Percentiles rank a stretch among this genome's conserved stretches.
These are phyloP conservation scores for Struthio camelus DNA, from an alignment of 2,113 vertebrate species.

Conservation along the genomic window DNA sequence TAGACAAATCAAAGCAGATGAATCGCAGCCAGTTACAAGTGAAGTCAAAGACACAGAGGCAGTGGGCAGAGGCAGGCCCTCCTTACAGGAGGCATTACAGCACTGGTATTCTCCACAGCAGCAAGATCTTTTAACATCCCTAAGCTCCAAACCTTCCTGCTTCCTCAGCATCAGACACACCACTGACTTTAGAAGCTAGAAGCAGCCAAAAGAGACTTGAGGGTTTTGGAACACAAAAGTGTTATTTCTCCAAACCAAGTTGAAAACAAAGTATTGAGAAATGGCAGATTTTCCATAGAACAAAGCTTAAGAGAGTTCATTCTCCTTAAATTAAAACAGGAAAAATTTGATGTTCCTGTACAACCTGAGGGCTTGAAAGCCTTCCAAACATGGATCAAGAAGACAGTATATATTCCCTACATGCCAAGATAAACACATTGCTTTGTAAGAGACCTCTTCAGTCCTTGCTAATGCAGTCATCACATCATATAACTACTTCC, in stretches of 20 bases:
- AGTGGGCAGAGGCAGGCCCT: background rate
- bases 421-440: rapidly evolving
- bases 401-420: background rate
- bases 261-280: background rate
- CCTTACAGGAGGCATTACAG: rapidly evolving
- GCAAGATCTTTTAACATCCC: background rate
- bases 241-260: background rate
- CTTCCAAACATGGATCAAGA: background rate
- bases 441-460: background rate
- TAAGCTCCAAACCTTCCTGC: background rate
- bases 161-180: background rate
- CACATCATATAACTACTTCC: background rate
- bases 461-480: background rate
- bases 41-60: background rate
- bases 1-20: background rate
- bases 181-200: background rate
- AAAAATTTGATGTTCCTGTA: background rate
- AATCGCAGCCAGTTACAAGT: background rate
- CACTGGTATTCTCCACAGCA: background rate
- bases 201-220: background rate
- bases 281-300: background rate
- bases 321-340: background rate
- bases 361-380: background rate
- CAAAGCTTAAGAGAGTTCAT: background rate
- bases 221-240: background rate